Evolutionary conservation across 2,113 vertebrate species (phyloP).

Genomic region (Thinocorus orbignyianus): DNA sequence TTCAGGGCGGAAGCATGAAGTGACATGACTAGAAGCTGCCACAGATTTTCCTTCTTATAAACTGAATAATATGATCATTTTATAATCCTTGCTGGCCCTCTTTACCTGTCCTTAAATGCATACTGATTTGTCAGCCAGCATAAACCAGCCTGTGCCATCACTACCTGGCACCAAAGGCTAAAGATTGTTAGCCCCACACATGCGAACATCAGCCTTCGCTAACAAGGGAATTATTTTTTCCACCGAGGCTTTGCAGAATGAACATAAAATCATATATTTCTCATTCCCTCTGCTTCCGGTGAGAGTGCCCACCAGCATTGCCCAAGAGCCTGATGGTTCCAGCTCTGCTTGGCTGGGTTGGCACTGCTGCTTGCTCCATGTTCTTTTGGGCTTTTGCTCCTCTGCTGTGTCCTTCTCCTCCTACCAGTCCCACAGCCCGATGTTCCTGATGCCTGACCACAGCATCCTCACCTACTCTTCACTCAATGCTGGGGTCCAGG

Average conservation of each 20-base stretch:
- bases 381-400: not conserved
- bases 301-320: not conserved
- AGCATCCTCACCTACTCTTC: not conserved
- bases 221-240: not conserved
- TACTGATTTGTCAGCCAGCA: not conserved
- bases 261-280: not conserved
- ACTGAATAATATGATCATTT: not conserved
- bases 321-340: fast-evolving
- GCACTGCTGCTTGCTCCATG: not conserved
- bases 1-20: not conserved
- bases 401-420: not conserved
- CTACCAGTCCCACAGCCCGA: not conserved
- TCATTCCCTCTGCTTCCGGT: not conserved
- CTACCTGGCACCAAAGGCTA: not conserved
- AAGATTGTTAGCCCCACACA: fast-evolving
- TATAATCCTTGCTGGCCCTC: not conserved
- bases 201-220: not conserved
- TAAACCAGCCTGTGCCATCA: not conserved
- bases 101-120: not conserved
- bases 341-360: not conserved
- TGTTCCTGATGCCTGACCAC: not conserved
- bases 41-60: not conserved
- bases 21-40: not conserved
- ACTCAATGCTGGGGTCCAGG: not conserved
- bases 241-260: not conserved